Percentiles rank a stretch among this genome's conserved stretches.
These are phyloP conservation scores for Centruroides sculpturatus DNA, from an alignment of 1,140 invertebrate genomes.

Conservation along the genomic window DNA sequence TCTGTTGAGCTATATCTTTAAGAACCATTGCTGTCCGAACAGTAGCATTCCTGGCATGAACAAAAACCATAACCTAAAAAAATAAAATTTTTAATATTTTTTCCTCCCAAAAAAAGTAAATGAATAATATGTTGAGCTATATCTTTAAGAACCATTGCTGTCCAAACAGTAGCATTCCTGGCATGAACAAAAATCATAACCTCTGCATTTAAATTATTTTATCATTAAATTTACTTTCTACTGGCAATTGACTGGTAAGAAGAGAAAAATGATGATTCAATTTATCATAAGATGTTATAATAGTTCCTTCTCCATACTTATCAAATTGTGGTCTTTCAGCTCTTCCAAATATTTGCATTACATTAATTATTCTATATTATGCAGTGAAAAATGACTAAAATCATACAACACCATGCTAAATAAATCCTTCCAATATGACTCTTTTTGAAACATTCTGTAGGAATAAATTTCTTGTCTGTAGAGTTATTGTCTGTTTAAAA, in stretches of 20 bases:
- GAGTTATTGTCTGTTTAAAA: too few relatives aligned
- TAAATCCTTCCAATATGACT: too few relatives aligned
- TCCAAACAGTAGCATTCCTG: conserved; percentile 81
- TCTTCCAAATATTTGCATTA: conserved; percentile 97
- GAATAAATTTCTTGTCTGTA: too few relatives aligned
- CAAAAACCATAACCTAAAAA: conserved; percentile 88
- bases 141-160: conserved; percentile 61
- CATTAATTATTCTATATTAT: too few relatives aligned
- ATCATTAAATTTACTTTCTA: conserved; percentile 91
- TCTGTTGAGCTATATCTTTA: conserved; percentile 56
- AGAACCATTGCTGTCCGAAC: conserved; percentile 63
- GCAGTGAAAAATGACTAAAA: too few relatives aligned
- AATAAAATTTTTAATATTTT: too few relatives aligned
- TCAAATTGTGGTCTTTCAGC: conserved; percentile 81
- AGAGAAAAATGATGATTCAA: conserved; percentile 31
- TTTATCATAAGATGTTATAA: conserved; percentile 87
- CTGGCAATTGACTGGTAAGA: conserved; percentile 92
- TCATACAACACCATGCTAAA: too few relatives aligned
- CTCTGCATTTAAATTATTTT: conserved; percentile 83
- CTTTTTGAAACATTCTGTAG: too few relatives aligned
- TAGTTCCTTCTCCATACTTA: conserved; percentile 67
- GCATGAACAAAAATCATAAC: conserved; percentile 99
- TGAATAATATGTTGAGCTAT: conserved; percentile 43
- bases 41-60: conserved; percentile 93
- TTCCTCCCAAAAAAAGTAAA: too few relatives aligned